phyloP scores from a whole-genome alignment of 2,888 invertebrate genomes.

The Harmothoe impar region DNA sequence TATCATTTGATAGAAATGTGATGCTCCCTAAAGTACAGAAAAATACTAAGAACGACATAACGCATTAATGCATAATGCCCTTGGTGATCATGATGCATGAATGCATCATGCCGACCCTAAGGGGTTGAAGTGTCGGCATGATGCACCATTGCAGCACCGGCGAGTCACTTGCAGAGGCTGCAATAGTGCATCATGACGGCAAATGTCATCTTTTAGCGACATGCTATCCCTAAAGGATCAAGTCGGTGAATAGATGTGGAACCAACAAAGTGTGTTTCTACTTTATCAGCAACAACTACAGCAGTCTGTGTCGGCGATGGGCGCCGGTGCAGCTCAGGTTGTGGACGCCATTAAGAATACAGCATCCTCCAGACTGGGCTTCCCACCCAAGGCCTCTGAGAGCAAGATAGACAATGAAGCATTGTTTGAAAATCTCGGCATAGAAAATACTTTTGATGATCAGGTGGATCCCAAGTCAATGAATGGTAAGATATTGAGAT shows the following conservation, averaged over 20 bases:
- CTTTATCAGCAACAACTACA: not conserved
- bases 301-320: not conserved
- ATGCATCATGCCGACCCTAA: too few species aligned
- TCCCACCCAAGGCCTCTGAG: not conserved
- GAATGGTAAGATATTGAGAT: conserved; percentile 42
- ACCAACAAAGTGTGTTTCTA: not conserved
- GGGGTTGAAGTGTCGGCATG: too few species aligned
- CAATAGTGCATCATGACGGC: too few species aligned
- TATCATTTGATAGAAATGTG: not conserved
- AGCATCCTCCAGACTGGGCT: not conserved
- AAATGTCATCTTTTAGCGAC: too few species aligned
- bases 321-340: not conserved
- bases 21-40: too few species aligned
- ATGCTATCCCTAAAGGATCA: too few species aligned
- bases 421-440: not conserved
- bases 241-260: too few species aligned
- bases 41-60: too few species aligned
- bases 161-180: too few species aligned
- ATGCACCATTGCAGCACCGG: too few species aligned
- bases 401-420: not conserved
- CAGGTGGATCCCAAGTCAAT: not conserved
- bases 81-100: too few species aligned
- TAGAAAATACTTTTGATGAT: not conserved
- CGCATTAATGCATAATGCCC: too few species aligned
- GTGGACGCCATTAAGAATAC: not conserved